phyloP scores from a whole-genome alignment of 2,888 invertebrate species.

The Drosophila crucigera region DNA sequence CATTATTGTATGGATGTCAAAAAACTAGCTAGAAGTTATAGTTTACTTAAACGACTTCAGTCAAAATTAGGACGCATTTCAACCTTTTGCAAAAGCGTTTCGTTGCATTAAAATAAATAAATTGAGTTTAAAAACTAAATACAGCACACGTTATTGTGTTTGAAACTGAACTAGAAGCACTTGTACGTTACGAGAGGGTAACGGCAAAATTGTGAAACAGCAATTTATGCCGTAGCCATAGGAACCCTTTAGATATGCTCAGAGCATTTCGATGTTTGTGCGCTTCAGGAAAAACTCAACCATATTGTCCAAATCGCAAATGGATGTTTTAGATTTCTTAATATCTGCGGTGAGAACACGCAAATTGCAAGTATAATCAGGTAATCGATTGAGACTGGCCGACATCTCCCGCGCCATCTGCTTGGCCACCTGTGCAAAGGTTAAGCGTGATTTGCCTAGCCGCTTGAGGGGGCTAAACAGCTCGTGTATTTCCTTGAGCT shows the following conservation, averaged over 20 bases:
- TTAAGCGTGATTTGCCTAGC: conserved; percentile 66
- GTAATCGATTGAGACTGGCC: conserved; percentile 71
- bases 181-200: conserved; percentile 38
- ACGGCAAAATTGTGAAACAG: conserved; percentile 12
- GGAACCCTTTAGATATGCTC: conserved; percentile 14
- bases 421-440: conserved; percentile 80
- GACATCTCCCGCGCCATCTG: conserved; percentile 83
- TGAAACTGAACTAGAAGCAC: conserved; percentile 72
- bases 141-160: conserved; percentile 64
- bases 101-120: conserved; percentile 57
- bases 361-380: conserved; percentile 82
- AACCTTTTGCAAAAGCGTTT: conserved; percentile 67
- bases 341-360: conserved; percentile 84
- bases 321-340: conserved; percentile 83
- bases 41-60: conserved; percentile 68
- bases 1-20: conserved; percentile 26
- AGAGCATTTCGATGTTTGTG: conserved; percentile 46
- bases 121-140: conserved; percentile 49
- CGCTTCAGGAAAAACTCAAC: conserved; percentile 84
- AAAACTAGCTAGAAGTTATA: conserved; percentile 32
- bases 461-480: conserved; percentile 71
- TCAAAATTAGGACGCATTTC: conserved; percentile 73
- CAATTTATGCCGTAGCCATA: neutral
- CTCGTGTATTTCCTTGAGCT: conserved; percentile 80
- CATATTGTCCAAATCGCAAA: conserved; percentile 84